Evolutionary conservation across 2,888 invertebrate genomes (phyloP), one percentile per base, ranked within the genome.

Genomic region (Dusona sp.): DNA sequence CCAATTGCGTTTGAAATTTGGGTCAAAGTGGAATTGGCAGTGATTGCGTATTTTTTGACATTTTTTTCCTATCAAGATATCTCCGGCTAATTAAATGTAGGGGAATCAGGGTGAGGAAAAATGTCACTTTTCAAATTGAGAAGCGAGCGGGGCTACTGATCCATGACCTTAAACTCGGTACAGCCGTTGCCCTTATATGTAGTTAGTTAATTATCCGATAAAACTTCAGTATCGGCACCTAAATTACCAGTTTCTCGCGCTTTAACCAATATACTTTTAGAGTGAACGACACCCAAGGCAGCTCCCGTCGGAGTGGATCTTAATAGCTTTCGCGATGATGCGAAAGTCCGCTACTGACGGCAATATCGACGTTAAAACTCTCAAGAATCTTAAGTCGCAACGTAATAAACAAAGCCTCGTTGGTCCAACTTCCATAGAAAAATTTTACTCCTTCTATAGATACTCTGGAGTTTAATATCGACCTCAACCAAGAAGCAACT

Each of bases 161-260:
- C 22, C 22, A 9, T 7, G 42, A 22, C 16, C 13, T 22, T 45
- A 70, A 70, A 25, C 25, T 85, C 74, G 83, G 79, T 29, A 64
- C 68, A 61, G 74, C 36, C 36, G 45, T 68, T 67, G 72, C 64
- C 67, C 68, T 73, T 79, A 70, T 36, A 64, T 36, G 74, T 79
- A 54, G 79, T 77, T 70, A 57, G 79, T 77, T 86, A 83, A 86
- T 86, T 83, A 79, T 86, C 57, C 75, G 83, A 70, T 61, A 83
- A 79, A 68, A 19, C 74, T 79, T 13, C 48, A 68, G 75, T 70
- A 83, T 83, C 79, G 79, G 45, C 70, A 72, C 57, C 65, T 70
- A 77, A 83, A 75, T 86, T 86, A 65, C 54, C 45, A 65, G 68
- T 42, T 68, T 74, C 75, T 25, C 48, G 64, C 38, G 68, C 48